Base-by-base conservation (phyloP, 2,888 invertebrate genomes). In the Hesperia comma region DNA sequence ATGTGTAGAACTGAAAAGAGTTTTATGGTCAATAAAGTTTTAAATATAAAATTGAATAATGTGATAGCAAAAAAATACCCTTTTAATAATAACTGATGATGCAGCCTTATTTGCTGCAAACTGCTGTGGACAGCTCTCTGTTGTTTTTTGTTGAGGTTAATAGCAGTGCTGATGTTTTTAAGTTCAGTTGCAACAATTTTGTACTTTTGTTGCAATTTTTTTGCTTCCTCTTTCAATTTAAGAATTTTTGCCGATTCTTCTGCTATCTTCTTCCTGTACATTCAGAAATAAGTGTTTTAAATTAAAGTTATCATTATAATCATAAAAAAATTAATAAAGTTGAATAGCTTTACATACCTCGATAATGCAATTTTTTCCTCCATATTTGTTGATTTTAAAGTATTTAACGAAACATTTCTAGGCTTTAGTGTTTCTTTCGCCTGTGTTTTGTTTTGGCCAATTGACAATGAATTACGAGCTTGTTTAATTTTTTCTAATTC, bases 401-500 rank as follows among this genome's bases (percentile, higher is more conserved):
- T 71, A 63, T 69, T 79, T 60, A 57, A 19, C 1, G 85, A 75
- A 15, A 82, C 68, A 77, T 89, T 92, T 63, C 82, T 75, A 12
- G 86, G 88, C 68, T 88, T 92, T 33, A 90, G 75, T 6, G 86
- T 89, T 15, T 90, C 88, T 77, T 88, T 89, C 54, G 72, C 54
- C 61, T 75, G 61, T 53, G 66, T 68, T 70, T 77, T 80, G 53
- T 79, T 80, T 19, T 77, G 77, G 46, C 79, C 72, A 49, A 79
- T 73, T 71, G 33, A 12, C 37, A 61, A 5, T 12, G 60, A 66
- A 21, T 90, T 90, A 72, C 92, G 81, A n/a, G 84, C 83, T 72
- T 86, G 84, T 72, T 92, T 93, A 26, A 92, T 82, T 74, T 90
- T 93, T 74, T 93, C 92, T 63, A 93, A 75, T 75, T 93, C 93